Conservation (phyloP, 2,797 vertebrate genomes). For the Sebastes hubbsi region DNA sequence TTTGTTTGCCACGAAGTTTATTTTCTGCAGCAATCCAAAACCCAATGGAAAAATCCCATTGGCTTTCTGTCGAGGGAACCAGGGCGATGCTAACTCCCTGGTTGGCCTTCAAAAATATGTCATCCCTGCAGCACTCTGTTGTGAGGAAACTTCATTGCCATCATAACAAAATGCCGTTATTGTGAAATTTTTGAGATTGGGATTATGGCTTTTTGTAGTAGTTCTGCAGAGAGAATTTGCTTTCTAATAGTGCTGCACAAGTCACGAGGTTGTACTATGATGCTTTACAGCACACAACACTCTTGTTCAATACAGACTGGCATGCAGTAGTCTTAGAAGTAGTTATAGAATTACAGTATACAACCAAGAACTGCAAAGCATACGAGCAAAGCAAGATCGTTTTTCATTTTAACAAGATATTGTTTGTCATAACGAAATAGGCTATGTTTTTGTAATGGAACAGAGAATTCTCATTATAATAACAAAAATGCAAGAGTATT, state of each 20-base stretch:
- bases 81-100: no score
- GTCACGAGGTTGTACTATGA: background rate
- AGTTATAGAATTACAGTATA: background rate
- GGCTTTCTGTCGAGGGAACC: no score
- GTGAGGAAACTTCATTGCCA: background rate
- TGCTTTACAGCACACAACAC: background rate
- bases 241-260: background rate
- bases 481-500: background rate
- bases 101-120: no score
- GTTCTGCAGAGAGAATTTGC: background rate
- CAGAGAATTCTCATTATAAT: background rate
- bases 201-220: background rate
- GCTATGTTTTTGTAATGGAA: background rate
- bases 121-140: no score
- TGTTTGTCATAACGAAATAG: background rate
- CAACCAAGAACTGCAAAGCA: background rate
- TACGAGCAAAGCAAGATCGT: background rate
- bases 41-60: no score
- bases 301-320: background rate
- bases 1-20: no score
- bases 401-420: background rate
- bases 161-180: background rate
- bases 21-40: no score
- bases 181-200: background rate
- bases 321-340: background rate